phyloP scores from a whole-genome alignment of 2,113 vertebrate genomes.

The Mobula hypostoma region DNA sequence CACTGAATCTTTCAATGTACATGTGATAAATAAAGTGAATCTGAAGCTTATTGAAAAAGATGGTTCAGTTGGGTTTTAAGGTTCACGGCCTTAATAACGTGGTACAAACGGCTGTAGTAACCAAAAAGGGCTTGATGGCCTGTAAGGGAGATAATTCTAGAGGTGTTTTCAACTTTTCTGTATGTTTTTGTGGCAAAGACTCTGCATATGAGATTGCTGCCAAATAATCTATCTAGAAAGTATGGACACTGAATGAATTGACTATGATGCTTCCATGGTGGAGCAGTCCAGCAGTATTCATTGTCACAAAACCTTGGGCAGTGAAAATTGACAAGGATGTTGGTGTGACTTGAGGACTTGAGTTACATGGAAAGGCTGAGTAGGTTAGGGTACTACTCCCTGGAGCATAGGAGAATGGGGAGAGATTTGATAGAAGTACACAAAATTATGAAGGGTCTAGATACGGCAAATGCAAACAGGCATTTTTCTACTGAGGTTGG shows the following conservation, averaged over 20 bases:
- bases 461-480: too few relatives aligned
- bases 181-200: background rate
- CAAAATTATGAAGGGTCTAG: too few relatives aligned
- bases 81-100: background rate
- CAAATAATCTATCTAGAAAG: background rate
- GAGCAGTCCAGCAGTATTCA: background rate
- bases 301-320: background rate
- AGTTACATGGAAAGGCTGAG: too few relatives aligned
- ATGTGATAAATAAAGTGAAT: too few relatives aligned
- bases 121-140: too few relatives aligned
- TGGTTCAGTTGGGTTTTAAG: background rate
- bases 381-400: too few relatives aligned
- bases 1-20: too few relatives aligned
- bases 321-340: too few relatives aligned
- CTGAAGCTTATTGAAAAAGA: background rate
- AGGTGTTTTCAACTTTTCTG: background rate
- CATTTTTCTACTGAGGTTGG: too few relatives aligned
- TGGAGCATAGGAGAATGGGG: too few relatives aligned
- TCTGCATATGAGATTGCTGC: background rate
- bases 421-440: too few relatives aligned
- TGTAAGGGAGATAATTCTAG: background rate
- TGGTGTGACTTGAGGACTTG: too few relatives aligned
- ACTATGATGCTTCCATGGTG: conserved; percentile 3
- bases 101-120: background rate
- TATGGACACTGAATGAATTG: background rate